Conservation (phyloP, 37 sponge, comb jelly and placozoan species). For the Diacarnus erythraeanus region DNA sequence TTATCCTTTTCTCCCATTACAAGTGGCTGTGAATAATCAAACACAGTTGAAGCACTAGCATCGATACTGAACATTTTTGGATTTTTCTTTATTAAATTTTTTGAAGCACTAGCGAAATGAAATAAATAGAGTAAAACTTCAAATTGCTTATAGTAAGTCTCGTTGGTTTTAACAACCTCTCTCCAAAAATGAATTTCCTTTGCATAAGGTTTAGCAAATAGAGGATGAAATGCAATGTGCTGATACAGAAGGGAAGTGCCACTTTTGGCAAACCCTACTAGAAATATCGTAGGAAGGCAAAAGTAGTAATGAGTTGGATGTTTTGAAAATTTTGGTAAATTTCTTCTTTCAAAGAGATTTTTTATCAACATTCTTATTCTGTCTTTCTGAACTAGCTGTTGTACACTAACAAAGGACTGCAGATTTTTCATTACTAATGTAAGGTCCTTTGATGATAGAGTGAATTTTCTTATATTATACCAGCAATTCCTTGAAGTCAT, state of each 20-base stretch:
- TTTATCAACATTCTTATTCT: not conserved
- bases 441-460: not conserved
- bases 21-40: not conserved
- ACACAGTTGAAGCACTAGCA: slow-evolving; percentile 42
- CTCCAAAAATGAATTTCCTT: slow-evolving; percentile 50
- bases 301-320: not conserved
- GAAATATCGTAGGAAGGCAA: slow-evolving; percentile 29
- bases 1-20: slow-evolving; percentile 1
- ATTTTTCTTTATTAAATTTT: not conserved
- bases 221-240: slow-evolving; percentile 16
- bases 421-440: not conserved
- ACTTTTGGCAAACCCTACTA: slow-evolving; percentile 41
- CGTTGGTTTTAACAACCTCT: not conserved
- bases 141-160: not conserved
- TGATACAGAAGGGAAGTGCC: slow-evolving; percentile 35
- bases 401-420: not conserved
- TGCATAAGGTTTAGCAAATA: slow-evolving; percentile 12
- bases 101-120: slow-evolving; percentile 19
- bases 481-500: slow-evolving; percentile 5
- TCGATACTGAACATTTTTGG: slow-evolving; percentile 12
- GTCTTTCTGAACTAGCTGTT: not conserved
- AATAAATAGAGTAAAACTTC: slow-evolving; percentile 24
- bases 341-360: not conserved
- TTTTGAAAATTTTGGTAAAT: not conserved
- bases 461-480: slow-evolving; percentile 6